These are phyloP conservation scores for Nasonia longicornis DNA, from an alignment of 1,140 invertebrate species.

Conservation along the genomic window DNA sequence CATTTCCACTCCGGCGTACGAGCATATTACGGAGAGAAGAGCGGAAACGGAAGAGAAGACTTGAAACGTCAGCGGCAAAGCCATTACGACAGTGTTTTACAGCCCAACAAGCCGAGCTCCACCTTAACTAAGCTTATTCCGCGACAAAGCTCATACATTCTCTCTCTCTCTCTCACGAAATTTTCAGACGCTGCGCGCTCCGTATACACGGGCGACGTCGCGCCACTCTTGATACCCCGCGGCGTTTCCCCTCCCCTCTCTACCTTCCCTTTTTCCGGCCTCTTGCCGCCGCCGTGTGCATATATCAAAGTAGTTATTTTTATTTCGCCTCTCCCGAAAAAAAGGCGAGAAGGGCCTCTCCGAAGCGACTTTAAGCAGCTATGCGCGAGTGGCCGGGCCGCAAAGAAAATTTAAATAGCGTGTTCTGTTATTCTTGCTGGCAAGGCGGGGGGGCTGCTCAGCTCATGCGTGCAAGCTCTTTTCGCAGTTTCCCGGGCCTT, in stretches of 20 bases:
- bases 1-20: background rate
- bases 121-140: constrained; percentile 57
- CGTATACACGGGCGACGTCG: background rate
- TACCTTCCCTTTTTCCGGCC: background rate
- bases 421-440: background rate
- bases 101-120: constrained; percentile 49
- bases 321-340: constrained; percentile 9
- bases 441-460: too few relatives aligned
- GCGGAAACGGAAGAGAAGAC: too few relatives aligned
- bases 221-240: background rate
- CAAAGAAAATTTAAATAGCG: constrained; percentile 37
- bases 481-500: background rate
- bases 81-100: constrained; percentile 57
- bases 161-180: constrained; percentile 44
- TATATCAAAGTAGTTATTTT: constrained; percentile 32
- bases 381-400: constrained; percentile 1
- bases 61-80: constrained; percentile 22
- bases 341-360: background rate
- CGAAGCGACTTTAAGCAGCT: constrained; percentile 22
- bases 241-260: background rate
- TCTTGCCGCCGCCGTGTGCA: background rate
- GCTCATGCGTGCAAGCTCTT: background rate
- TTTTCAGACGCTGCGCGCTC: constrained; percentile 34
- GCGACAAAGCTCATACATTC: constrained; percentile 55
- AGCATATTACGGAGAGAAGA: background rate